Percentiles rank a stretch among this genome's conserved stretches.
Evolutionary conservation across 2,888 invertebrate species (phyloP).

Genomic region (Stictocephala bisonia): DNA sequence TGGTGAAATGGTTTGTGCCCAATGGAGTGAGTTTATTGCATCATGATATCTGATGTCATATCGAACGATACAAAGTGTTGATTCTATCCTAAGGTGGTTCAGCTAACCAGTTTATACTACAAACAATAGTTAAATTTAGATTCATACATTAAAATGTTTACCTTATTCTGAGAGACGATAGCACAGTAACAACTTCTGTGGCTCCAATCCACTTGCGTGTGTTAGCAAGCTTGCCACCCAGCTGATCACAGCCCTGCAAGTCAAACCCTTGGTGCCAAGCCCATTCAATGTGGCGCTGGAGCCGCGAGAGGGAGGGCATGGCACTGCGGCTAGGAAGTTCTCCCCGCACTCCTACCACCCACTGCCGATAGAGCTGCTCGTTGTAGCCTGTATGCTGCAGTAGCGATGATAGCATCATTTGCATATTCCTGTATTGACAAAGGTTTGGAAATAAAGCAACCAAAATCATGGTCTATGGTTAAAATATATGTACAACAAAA

Average conservation of each 20-base stretch:
- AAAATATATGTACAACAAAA: no score
- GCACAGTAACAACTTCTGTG: constrained; percentile 87
- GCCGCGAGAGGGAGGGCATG: constrained; percentile 86
- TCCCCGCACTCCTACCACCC: constrained; percentile 65
- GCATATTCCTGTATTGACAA: constrained; percentile 85
- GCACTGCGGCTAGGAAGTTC: constrained; percentile 70
- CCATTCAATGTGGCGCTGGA: constrained; percentile 86
- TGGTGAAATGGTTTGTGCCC: no score
- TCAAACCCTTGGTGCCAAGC: constrained; percentile 88
- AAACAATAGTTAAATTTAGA: no score
- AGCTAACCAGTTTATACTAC: no score
- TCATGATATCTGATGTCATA: no score
- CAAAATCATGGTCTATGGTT: no score
- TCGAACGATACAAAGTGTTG: no score
- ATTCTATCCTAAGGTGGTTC: no score
- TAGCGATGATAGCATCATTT: constrained; percentile 90
- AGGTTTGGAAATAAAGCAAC: no score
- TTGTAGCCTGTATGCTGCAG: constrained; percentile 77
- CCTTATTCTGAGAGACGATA: constrained; percentile 85
- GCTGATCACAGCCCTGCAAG: constrained; percentile 83
- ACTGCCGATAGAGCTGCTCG: constrained; percentile 66
- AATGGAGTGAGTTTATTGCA: no score
- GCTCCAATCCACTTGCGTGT: constrained; percentile 95
- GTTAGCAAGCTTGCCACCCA: constrained; percentile 83
- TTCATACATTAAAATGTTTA: constrained; percentile 61